Base-by-base conservation (phyloP, 2,797 vertebrate species). In the Pangasius djambal region DNA sequence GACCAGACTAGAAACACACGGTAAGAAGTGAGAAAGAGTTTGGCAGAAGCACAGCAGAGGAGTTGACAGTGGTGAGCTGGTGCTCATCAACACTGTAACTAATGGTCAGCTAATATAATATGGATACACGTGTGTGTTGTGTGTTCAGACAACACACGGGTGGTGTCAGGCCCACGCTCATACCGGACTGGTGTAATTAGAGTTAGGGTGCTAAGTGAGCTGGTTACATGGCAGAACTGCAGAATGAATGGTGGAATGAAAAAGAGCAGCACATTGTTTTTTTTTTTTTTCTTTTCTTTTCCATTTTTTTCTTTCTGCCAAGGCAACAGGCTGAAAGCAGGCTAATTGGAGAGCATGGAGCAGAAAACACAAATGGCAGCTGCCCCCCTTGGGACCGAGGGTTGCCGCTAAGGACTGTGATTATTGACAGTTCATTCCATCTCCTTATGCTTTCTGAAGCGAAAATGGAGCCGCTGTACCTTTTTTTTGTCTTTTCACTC, bases 131-230 rank as follows among this genome's bases (percentile, higher is more conserved):
- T 40, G n/a, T 65, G n/a, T 69, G 59, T 78, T 20, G 18, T 50
- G 37, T 50, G 93, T 94, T 92, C 92, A 92, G 94, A 91, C 86
- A 34, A 92, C 93, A 93, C 91, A 93, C 93, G 92, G 94, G n/a
- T 31, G 93, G 89, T 94, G 86, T 90, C 92, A 92, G 94, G 90
- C 92, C 92, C 83, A 70, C 93, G 94, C 95, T 92, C 44, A 93
- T 92, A 94, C 92, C 84, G 61, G 93, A 94, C 95, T 92, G 93
- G 93, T 94, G 94, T 95, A 96, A 94, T 96, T 95, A 96, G 94
- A 94, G 94, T 91, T 91, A 93, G 94, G 94, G 95, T 93, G 92
- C 91, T 92, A 91, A 94, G 94, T 90, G 95, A 94, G 93, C 92
- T 93, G 95, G 94, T 93, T 95, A 88, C 94, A 95, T 94, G 93